Evolutionary conservation across 2,888 invertebrate species (phyloP).

Genomic region (Timema cristinae): DNA sequence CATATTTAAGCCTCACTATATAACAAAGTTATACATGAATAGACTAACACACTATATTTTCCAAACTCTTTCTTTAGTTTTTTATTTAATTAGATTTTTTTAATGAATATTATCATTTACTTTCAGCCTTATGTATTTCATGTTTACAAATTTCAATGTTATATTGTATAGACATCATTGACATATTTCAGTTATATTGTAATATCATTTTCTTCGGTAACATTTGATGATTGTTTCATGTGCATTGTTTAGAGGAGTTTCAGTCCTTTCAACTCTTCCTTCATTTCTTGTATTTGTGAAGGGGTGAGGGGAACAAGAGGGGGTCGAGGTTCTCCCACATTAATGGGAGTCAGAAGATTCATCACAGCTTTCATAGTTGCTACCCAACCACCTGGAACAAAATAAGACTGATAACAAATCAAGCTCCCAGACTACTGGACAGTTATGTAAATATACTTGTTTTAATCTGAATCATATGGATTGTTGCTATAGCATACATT

Average conservation of each 20-base stretch:
- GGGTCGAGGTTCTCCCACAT: constrained; percentile 59
- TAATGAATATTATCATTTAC: no score
- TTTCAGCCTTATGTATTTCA: no score
- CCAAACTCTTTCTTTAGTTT: no score
- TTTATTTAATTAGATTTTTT: no score
- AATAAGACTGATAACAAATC: constrained; percentile 16
- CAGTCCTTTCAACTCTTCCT: constrained; percentile 35
- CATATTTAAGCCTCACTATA: no score
- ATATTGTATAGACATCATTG: no score
- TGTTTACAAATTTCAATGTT: no score
- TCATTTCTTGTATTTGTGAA: constrained; percentile 41
- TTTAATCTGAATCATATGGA: constrained; percentile 18
- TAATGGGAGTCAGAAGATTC: constrained; percentile 56
- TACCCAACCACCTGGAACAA: constrained; percentile 59
- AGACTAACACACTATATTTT: no score
- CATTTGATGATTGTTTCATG: no score
- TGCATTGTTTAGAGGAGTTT: constrained; percentile 11
- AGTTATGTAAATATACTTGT: constrained; percentile 24
- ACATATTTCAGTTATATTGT: no score
- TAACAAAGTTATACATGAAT: no score
- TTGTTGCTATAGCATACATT: not conserved
- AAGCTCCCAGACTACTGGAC: not conserved
- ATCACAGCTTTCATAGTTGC: constrained; percentile 67
- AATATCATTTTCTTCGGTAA: no score
- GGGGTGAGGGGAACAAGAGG: constrained; percentile 52